Evolutionary conservation across 1,140 invertebrate species (phyloP), one percentile per base, ranked within the genome.

Genomic region (Drosophila erecta): DNA sequence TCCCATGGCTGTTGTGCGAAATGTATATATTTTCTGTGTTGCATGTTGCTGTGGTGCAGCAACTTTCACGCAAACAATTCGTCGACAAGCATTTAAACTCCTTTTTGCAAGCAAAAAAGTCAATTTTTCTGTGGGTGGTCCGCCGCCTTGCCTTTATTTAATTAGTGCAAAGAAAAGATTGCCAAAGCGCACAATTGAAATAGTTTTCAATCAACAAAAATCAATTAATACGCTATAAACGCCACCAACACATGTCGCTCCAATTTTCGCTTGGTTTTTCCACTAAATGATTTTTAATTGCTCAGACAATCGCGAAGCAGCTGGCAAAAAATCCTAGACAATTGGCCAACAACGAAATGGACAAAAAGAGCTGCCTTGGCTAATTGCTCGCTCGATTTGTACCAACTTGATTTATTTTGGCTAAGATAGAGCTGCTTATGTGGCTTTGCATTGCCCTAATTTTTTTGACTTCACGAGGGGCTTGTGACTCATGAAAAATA

Each of bases 61-160:
- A 78, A 76, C 81, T 86, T 86, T 86, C 81, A 78, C 81, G 56
- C 37, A 46, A 86, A 71, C 64, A 81, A 86, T 85, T 57, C 37
- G 38, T 12, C 17, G 59, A 62, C 56, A 56, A 37, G 83, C 70
- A 76, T 71, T 79, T 40, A 74, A 61, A 71, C 47, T 66, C 17
- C 65, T 55, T 20, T 49, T 54, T 47, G 53, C 44, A 30, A 41
- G 37, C 37, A 64, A 30, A 35, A 58, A 56, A 57, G 1, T 24
- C 30, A 10, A 59, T 44, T 55, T 44, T 40, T 20, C 43, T 24
- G 37, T 62, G 56, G 44, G 47, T 76, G 43, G 83, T 59, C 62
- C 61, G 54, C 43, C 67, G 69, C 50, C 66, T 30, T 38, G 67
- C 44, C 43, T 81, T 81, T 64, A 86, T 81, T 85, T 50, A 86